phyloP scores from a whole-genome alignment of 2,888 invertebrate species.

The Drosophila nigricruria region DNA sequence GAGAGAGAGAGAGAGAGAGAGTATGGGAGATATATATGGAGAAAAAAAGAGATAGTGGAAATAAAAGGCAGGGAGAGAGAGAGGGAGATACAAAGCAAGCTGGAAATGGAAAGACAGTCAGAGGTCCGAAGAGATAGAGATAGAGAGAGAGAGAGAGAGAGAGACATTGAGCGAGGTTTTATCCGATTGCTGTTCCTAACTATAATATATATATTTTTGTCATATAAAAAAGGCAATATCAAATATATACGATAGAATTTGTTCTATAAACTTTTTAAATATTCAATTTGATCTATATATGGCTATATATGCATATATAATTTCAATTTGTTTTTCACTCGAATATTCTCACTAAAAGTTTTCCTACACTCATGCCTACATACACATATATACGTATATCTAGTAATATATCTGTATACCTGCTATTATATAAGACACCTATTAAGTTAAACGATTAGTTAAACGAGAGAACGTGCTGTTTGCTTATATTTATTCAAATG shows the following conservation, averaged over 20 bases:
- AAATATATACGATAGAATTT: no score
- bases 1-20: background rate
- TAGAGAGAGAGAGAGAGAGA: background rate
- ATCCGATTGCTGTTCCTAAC: background rate
- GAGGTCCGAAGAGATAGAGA: background rate
- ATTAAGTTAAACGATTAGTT: constrained; percentile 24
- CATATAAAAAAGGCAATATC: no score
- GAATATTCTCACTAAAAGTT: background rate
- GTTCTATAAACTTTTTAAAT: background rate
- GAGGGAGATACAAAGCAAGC: background rate
- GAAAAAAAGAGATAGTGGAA: background rate
- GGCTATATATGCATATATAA: background rate
- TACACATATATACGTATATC: background rate
- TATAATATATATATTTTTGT: background rate
- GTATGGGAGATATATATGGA: background rate
- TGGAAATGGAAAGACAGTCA: background rate
- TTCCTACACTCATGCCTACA: background rate
- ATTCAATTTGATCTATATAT: background rate
- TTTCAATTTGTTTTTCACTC: background rate
- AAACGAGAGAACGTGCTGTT: constrained; percentile 18
- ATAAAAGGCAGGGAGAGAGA: background rate
- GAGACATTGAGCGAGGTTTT: background rate
- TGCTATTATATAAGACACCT: constrained; percentile 10
- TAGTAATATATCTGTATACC: background rate
- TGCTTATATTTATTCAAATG: constrained; percentile 18